These are phyloP conservation scores for Escarpia spicata DNA, from an alignment of 2,888 invertebrate species.

Conservation along the genomic window DNA sequence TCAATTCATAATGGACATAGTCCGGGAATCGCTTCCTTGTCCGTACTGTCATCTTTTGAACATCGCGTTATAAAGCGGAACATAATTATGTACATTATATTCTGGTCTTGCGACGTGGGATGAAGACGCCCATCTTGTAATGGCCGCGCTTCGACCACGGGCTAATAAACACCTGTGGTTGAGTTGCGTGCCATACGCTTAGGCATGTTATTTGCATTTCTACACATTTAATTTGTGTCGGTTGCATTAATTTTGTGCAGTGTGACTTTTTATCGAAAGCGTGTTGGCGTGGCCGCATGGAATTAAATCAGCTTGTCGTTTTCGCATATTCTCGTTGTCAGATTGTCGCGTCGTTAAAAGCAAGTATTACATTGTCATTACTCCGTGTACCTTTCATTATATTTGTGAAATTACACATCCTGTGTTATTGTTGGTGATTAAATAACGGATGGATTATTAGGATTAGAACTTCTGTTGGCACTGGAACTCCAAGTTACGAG, in stretches of 20 bases:
- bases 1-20: background rate
- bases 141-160: background rate
- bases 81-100: background rate
- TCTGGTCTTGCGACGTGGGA: background rate
- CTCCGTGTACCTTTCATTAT: background rate
- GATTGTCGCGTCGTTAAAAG: background rate
- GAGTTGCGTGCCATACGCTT: background rate
- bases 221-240: background rate
- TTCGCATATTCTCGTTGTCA: background rate
- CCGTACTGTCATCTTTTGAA: background rate
- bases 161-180: background rate
- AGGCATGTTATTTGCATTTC: background rate
- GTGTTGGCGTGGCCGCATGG: background rate
- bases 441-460: no score
- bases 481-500: no score
- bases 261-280: background rate
- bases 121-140: background rate
- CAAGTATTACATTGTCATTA: background rate
- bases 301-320: background rate
- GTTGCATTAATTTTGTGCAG: background rate
- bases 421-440: background rate
- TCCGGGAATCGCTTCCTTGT: background rate
- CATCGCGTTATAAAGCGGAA: background rate
- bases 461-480: no score
- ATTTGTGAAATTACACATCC: background rate